These are phyloP conservation scores for Brachionus plicatilis DNA, from an alignment of 1,140 invertebrate genomes.

Conservation along the genomic window DNA sequence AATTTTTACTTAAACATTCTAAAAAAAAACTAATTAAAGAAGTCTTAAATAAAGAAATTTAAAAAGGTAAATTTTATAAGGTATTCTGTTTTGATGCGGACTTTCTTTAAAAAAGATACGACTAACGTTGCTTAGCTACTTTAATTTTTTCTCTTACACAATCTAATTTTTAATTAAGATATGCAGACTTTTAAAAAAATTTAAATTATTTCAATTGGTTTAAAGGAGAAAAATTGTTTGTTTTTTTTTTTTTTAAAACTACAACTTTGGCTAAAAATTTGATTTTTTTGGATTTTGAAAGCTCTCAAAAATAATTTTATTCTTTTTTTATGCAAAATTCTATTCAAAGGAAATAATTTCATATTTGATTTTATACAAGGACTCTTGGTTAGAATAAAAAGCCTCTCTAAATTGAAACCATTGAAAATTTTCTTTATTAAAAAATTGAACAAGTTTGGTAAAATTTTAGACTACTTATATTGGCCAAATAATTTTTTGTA, in stretches of 20 bases:
- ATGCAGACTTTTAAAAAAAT: neutral
- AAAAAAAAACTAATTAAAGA: neutral
- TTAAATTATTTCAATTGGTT: neutral
- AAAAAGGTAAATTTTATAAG: neutral
- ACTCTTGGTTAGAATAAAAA: neutral
- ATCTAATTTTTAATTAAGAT: constrained; percentile 18
- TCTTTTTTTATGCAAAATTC: neutral
- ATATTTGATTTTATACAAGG: neutral
- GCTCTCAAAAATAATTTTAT: neutral
- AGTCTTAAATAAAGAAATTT: neutral
- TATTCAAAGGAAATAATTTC: neutral
- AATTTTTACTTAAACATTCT: neutral
- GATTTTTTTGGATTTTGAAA: neutral
- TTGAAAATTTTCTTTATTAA: neutral
- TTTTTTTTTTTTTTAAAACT: neutral
- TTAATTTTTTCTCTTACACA: constrained; percentile 4
- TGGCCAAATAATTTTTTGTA: neutral
- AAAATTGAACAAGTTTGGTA: neutral
- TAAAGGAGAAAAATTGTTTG: neutral
- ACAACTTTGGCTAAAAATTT: neutral
- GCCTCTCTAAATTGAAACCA: neutral
- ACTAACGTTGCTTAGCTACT: neutral
- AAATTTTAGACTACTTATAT: neutral
- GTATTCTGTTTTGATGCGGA: neutral
- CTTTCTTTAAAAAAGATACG: neutral